These are phyloP conservation scores for Clavelina lepadiformis DNA, from an alignment of 23 tunicate species.

Conservation along the genomic window DNA sequence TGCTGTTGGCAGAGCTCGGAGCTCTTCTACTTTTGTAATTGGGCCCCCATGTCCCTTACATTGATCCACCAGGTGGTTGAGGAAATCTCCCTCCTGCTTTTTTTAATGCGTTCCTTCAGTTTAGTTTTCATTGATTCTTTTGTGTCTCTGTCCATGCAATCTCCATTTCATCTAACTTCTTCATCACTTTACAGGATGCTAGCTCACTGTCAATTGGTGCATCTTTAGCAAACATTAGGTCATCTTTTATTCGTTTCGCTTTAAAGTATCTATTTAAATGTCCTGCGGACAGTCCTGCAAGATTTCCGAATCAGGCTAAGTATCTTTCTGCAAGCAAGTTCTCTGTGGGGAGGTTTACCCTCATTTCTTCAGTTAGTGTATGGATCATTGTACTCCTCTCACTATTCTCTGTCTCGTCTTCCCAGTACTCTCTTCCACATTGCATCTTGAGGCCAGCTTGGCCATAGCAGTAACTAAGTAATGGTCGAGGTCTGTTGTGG, in stretches of 20 bases:
- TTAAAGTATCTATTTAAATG: slow-evolving; percentile 4
- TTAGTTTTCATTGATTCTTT: not conserved
- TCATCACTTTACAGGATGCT: not conserved
- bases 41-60: slow-evolving; percentile 13
- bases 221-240: not conserved
- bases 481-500: slow-evolving; percentile 5
- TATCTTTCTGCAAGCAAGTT: slow-evolving; percentile 5
- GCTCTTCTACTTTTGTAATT: not conserved
- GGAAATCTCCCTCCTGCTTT: not conserved
- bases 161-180: slow-evolving; percentile 9
- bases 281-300: slow-evolving; percentile 8
- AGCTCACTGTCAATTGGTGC: not conserved
- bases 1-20: not conserved
- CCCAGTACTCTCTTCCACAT: not conserved
- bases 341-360: slow-evolving; percentile 4
- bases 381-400: no score
- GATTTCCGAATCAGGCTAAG: slow-evolving; percentile 13
- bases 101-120: not conserved
- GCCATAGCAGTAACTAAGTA: not conserved
- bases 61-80: slow-evolving; percentile 3
- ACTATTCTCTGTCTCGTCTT: not conserved
- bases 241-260: slow-evolving; percentile 16
- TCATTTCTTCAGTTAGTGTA: not conserved
- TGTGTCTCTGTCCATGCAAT: not conserved
- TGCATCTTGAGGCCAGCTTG: slow-evolving; percentile 2